phyloP scores from a whole-genome alignment of 64 coral and sea anemone genomes.

The Trachythela sp. region DNA sequence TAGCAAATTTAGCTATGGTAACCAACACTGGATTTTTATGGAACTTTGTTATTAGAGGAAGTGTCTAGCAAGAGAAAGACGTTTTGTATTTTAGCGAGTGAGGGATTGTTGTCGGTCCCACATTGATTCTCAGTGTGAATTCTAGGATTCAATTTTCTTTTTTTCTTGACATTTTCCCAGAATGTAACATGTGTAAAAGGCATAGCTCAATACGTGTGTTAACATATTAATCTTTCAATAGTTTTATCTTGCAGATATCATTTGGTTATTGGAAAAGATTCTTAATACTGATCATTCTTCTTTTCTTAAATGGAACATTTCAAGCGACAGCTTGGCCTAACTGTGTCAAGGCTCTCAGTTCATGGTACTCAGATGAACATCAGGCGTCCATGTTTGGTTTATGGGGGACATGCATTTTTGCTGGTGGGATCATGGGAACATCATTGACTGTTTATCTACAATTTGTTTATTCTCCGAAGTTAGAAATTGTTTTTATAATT shows the following conservation, averaged over 20 bases:
- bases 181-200: too few species aligned
- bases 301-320: slow-evolving; percentile 89
- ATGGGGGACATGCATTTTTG: slow-evolving; percentile 97
- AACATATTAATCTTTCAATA: neutral
- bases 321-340: slow-evolving; percentile 98
- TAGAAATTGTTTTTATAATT: slow-evolving; percentile 68
- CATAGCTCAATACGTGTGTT: too few species aligned
- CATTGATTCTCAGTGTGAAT: too few species aligned
- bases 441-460: slow-evolving; percentile 84
- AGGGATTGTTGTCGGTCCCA: too few species aligned
- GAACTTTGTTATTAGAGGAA: too few species aligned
- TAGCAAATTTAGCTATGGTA: too few species aligned
- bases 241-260: slow-evolving; percentile 43
- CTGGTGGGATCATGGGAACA: slow-evolving; percentile 85
- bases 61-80: too few species aligned
- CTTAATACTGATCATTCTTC: slow-evolving; percentile 62
- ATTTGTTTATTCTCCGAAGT: slow-evolving; percentile 55
- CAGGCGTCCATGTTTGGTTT: slow-evolving; percentile 90
- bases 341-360: slow-evolving; percentile 77
- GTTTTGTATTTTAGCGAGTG: too few species aligned
- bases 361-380: slow-evolving; percentile 75
- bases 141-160: too few species aligned
- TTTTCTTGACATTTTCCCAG: too few species aligned
- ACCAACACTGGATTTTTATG: too few species aligned
- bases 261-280: slow-evolving; percentile 82